Base-by-base conservation (phyloP, 2,113 vertebrate genomes). In the Talpa occidentalis region DNA sequence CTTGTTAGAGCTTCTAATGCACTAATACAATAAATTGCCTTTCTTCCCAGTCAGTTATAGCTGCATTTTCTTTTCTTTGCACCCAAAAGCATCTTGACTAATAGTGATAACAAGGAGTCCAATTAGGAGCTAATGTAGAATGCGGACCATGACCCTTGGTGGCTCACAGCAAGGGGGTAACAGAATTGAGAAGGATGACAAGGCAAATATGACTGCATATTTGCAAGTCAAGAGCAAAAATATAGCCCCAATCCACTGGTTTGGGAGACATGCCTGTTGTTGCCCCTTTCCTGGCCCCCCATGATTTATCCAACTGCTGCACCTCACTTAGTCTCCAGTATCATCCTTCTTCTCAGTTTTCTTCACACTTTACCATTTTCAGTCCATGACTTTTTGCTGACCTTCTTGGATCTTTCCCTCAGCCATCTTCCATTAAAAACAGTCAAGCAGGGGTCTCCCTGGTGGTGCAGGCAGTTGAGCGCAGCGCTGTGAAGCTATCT, bases 251-350 rank as follows among this genome's bases (percentile, higher is more conserved):
- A 17, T 16, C 70, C 47, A 40, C 16, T 59, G 21, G 26, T 30
- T 59, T 73, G 14, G 60, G n/a, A 40, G 1, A 28, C 14, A 16
- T 44, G 6, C 6, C n/a, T 60, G 11, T 9, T 24, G 5, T 40
- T 35, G 54, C 3, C 12, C 11, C 24, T 62, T 42, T 49, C 6
- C 9, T 6, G 32, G n/a, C 19, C 30, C 0, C 19, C 4, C 26
- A 11, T 69, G 3, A 40, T 69, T 5, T 37, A 8, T 22, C n/a
- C 24, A 67, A 44, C 5, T 0, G 2, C 6, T 3, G 0, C 16
- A 2, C 3, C 35, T 73, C 22, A 64, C 19, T 67, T 47, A 26
- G 19, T 42, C 32, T 42, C 21, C 40, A 10, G n/a, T 59, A 1
- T 2, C n/a, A n/a, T n/a, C n/a, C n/a, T n/a, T n/a, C n/a, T n/a